phyloP scores from a whole-genome alignment of 2,797 vertebrate species.

The Parambassis ranga region DNA sequence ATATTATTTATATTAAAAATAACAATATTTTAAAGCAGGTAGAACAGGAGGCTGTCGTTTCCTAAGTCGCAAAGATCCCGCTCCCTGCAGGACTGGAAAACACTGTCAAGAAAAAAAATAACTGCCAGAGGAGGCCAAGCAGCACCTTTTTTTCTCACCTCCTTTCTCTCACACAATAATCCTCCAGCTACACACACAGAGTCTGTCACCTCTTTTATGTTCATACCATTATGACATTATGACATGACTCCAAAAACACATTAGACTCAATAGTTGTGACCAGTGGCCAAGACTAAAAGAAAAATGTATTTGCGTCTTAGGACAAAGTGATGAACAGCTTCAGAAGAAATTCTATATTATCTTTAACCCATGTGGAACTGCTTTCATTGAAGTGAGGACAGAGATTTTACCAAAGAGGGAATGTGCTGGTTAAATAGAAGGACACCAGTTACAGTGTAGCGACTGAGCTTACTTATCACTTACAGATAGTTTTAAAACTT shows the following conservation, averaged over 20 bases:
- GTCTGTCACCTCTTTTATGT: constrained; percentile 13
- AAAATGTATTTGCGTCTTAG: neutral
- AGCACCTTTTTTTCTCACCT: constrained; percentile 15
- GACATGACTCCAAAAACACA: constrained; percentile 24
- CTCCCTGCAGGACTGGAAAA: constrained; percentile 24
- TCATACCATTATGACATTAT: neutral
- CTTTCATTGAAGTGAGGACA: no score
- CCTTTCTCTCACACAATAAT: neutral
- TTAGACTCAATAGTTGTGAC: neutral
- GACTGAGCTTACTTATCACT: no score
- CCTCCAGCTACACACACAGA: neutral
- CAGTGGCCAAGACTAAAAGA: constrained; percentile 8
- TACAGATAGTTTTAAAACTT: neutral
- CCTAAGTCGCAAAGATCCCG: constrained; percentile 3
- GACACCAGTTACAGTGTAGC: no score
- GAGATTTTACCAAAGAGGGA: no score
- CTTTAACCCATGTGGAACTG: no score
- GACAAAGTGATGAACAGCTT: no score
- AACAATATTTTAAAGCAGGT: neutral
- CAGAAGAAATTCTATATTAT: no score
- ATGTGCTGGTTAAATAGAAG: no score
- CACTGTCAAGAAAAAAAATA: neutral
- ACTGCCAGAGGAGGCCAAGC: constrained; percentile 2
- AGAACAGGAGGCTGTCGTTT: neutral
- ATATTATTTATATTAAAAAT: neutral